phyloP scores from a whole-genome alignment of 1,140 invertebrate species.

The Macrosteles quadrilineatus region DNA sequence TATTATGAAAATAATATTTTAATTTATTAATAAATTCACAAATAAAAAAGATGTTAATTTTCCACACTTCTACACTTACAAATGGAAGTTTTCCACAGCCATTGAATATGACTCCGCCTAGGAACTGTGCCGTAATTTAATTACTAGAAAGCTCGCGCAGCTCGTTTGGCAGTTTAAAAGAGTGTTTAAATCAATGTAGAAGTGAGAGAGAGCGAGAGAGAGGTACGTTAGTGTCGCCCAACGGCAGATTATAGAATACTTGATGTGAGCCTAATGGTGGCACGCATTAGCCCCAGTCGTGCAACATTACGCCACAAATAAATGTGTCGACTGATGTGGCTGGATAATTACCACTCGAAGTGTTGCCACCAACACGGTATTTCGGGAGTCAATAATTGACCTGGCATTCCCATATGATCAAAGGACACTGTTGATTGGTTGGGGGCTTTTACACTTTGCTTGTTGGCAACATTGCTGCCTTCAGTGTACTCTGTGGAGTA shows the following conservation, averaged over 20 bases:
- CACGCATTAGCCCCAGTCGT: conserved; percentile 12
- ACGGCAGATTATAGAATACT: conserved; percentile 27
- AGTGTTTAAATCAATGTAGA: conserved; percentile 22
- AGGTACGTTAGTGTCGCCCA: conserved; percentile 10
- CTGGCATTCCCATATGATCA: background rate
- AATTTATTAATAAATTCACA: no score
- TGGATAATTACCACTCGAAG: conserved; percentile 21
- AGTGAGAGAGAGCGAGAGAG: background rate
- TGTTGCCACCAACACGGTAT: conserved; percentile 17
- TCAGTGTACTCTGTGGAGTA: no score
- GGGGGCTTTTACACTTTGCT: no score
- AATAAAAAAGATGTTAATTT: no score
- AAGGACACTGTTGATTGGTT: no score
- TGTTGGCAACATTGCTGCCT: no score
- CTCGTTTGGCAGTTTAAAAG: conserved; percentile 17
- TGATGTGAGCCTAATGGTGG: conserved; percentile 14
- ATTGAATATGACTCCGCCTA: no score
- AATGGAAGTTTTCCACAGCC: no score
- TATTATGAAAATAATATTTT: no score
- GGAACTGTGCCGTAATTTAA: conserved; percentile 14
- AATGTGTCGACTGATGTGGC: conserved; percentile 27
- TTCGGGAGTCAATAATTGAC: conserved; percentile 19
- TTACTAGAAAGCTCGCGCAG: background rate
- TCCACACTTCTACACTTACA: no score
- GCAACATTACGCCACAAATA: conserved; percentile 28